These are phyloP conservation scores for Typhlichthys eigenmanni DNA, from an alignment of 2,797 vertebrate species.

Conservation along the genomic window DNA sequence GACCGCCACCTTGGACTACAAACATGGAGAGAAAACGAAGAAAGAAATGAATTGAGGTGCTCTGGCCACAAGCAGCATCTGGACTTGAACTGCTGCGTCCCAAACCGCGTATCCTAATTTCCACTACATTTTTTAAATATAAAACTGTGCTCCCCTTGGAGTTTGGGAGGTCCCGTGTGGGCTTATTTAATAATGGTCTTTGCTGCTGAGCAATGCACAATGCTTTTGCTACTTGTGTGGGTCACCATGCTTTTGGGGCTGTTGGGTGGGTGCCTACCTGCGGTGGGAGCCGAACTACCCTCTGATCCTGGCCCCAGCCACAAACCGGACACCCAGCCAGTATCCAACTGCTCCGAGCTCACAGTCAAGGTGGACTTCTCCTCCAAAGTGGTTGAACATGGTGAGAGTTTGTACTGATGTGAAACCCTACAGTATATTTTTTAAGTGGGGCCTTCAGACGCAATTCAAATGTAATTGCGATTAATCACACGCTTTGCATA, in stretches of 20 bases:
- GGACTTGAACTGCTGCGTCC: constrained; percentile 76
- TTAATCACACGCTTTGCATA: too few relatives aligned
- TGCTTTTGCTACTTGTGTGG: constrained; percentile 82
- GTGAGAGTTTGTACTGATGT: constrained; percentile 70
- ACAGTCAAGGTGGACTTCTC: constrained; percentile 92
- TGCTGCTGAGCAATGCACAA: constrained; percentile 29
- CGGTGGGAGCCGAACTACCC: constrained; percentile 56
- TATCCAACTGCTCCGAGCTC: constrained; percentile 86
- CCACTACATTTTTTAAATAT: constrained; percentile 28
- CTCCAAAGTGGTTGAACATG: constrained; percentile 90
- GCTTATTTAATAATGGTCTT: constrained; percentile 17
- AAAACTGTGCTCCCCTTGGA: constrained; percentile 35
- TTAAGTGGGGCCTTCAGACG: too few relatives aligned
- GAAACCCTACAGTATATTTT: not conserved
- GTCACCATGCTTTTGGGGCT: constrained; percentile 79
- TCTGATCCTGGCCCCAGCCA: constrained; percentile 39
- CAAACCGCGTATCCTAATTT: constrained; percentile 23
- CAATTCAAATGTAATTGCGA: too few relatives aligned
- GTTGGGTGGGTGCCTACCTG: constrained; percentile 81
- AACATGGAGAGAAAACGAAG: constrained; percentile 98
- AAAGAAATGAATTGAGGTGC: constrained; percentile 93
- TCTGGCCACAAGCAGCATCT: constrained; percentile 69
- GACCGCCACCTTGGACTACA: constrained; percentile 73
- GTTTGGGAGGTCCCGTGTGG: constrained; percentile 56
- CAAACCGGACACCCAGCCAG: constrained; percentile 58